Conservation (phyloP, 2,113 vertebrate species). For the Cisticola juncidis region DNA sequence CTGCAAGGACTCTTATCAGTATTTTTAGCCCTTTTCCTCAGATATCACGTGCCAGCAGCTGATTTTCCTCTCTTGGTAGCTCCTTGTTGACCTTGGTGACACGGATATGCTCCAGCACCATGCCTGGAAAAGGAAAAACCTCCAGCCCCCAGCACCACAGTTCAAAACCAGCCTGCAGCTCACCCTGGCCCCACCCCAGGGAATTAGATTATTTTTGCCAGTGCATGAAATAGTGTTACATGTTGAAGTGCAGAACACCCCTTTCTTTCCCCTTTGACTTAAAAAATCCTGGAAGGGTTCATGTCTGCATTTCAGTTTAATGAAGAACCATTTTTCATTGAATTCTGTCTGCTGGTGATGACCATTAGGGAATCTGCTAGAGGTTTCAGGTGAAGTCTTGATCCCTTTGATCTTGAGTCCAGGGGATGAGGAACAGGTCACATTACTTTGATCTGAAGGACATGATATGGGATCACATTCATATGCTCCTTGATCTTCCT, state of each 20-base stretch:
- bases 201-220: not conserved
- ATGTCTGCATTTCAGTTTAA: not conserved
- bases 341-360: not conserved
- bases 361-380: not conserved
- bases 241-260: not conserved
- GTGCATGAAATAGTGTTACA: not conserved
- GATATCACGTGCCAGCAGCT: fast-evolving
- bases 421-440: not conserved
- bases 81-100: not conserved
- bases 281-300: not conserved
- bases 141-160: fast-evolving
- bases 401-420: not conserved
- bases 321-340: not conserved
- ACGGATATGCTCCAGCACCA: not conserved
- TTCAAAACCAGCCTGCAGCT: not conserved
- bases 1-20: not conserved
- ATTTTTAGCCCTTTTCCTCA: not conserved
- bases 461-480: not conserved
- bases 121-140: not conserved
- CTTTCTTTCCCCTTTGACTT: not conserved
- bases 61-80: not conserved
- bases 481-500: not conserved
- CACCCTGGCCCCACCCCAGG: not conserved
- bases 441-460: not conserved
- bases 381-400: not conserved